Evolutionary conservation across 2,888 invertebrate species (phyloP), one percentile per base, ranked within the genome.

Genomic region (Chloromyia formosa): DNA sequence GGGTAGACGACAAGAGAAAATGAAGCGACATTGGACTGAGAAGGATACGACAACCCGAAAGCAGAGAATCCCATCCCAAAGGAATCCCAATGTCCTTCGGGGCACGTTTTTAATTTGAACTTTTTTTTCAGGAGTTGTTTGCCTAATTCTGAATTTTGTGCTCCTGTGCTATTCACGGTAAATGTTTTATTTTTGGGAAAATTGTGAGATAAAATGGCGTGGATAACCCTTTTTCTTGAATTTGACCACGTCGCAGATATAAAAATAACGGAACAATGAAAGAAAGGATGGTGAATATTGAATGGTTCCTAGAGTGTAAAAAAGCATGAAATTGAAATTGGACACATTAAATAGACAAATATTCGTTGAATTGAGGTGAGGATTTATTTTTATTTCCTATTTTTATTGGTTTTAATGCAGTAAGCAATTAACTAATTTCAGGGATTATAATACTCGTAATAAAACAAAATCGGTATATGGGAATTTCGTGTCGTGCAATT

Each of bases 171-270:
- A n/a, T 49, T 66, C 66, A 18, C 45, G 42, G 66, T 35, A 22
- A 71, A 71, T 71, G 71, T 56, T 71, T 71, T 71, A 71, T 71
- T 71, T 69, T 23, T 7, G 71, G 56, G 66, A 10, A 54, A 58
- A 56, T 71, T 56, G 58, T 35, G 14, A 16, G 23, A 71, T 27
- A 53, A 71, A 71, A 53, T 53, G 22, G 12, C 16, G n/a, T 14
- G 49, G 56, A 71, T 71, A 71, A 71, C 71, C 71, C 71, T 73
- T 61, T 71, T 60, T 49, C 62, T 61, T 4, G 27, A 7, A 75
- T 74, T 74, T 75, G 74, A 74, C 75, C 77, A 77, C 77, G 77
- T 77, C 75, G 73, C 66, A 73, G 58, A 75, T 68, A 77, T 77
- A 77, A 77, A 77, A 77, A 69, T 75, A 42, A 56, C 12, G 18